A percentile compares a stretch with the other conserved stretches of the same genome.
Evolutionary conservation across 35 echinoderm and acorn worm genomes (phyloP).

Genomic region (Heliocidaris erythrogramma): DNA sequence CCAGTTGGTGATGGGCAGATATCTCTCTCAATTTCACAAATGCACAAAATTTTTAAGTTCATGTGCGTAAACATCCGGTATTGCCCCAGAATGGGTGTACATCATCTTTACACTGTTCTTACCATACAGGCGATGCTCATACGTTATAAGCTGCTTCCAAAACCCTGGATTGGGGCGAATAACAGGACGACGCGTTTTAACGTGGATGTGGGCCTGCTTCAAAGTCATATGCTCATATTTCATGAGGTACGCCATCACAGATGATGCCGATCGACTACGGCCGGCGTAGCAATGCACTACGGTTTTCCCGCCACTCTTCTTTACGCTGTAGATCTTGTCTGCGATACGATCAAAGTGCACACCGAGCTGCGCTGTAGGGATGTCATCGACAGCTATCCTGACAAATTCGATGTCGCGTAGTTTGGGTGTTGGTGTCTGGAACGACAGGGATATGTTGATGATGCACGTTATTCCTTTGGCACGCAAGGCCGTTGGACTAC

Average conservation of each 20-base stretch:
- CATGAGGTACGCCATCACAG: conserved; percentile 93
- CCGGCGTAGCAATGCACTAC: conserved; percentile 93
- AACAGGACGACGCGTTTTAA: conserved; percentile 70
- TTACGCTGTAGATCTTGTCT: conserved; percentile 89
- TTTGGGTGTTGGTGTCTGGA: conserved; percentile 69
- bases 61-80: conserved; percentile 94
- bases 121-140: conserved; percentile 78
- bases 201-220: conserved; percentile 74
- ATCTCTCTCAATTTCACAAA: conserved; percentile 31
- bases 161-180: conserved; percentile 95
- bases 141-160: conserved; percentile 94
- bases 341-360: conserved; percentile 88
- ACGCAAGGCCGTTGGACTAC: conserved; percentile 72
- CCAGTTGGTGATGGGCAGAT: not conserved
- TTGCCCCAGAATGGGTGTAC: conserved; percentile 66
- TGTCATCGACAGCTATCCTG: conserved; percentile 85
- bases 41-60: conserved; percentile 84
- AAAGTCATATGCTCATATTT: conserved; percentile 83
- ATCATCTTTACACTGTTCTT: conserved; percentile 91
- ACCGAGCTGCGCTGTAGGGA: conserved; percentile 70
- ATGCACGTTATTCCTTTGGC: conserved; percentile 92
- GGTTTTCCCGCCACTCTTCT: conserved; percentile 72
- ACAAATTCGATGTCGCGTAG: conserved; percentile 71
- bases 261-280: conserved; percentile 81
- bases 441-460: conserved; percentile 75